Percentiles rank a stretch among this genome's conserved stretches.
phyloP scores from a whole-genome alignment of 2,113 vertebrate genomes.

The Isichthys henryi region DNA sequence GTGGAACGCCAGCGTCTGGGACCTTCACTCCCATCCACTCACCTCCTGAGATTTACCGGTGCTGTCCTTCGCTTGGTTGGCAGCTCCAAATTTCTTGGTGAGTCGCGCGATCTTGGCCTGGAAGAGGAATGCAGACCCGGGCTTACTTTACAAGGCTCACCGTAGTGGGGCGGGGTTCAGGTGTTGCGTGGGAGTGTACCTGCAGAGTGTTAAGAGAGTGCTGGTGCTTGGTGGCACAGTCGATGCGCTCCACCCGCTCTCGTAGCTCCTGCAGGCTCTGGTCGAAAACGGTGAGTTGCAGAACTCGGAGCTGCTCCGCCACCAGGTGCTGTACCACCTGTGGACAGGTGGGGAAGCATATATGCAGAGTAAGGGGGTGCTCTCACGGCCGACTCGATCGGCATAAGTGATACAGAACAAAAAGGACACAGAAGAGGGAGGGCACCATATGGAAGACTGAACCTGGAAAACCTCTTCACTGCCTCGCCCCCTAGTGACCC shows the following conservation, averaged over 20 bases:
- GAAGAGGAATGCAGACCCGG: constrained; percentile 13
- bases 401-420: background rate
- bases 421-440: background rate
- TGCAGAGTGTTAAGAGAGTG: constrained; percentile 77
- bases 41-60: constrained; percentile 84
- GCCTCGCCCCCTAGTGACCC: background rate
- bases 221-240: constrained; percentile 83
- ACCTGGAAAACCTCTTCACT: background rate
- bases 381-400: background rate
- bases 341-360: background rate
- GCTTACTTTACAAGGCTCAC: background rate
- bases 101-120: constrained; percentile 86
- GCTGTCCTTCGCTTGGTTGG: constrained; percentile 77
- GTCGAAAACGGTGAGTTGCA: constrained; percentile 81
- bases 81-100: constrained; percentile 88
- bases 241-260: constrained; percentile 82
- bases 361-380: background rate
- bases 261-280: constrained; percentile 79
- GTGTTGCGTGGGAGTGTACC: constrained; percentile 46
- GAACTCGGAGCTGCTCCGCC: constrained; percentile 71
- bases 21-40: constrained; percentile 8
- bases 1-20: background rate
- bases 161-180: background rate
- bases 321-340: constrained; percentile 85
- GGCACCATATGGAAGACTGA: background rate